phyloP scores from a whole-genome alignment of 1,140 invertebrate species.

The Tribolium madens region DNA sequence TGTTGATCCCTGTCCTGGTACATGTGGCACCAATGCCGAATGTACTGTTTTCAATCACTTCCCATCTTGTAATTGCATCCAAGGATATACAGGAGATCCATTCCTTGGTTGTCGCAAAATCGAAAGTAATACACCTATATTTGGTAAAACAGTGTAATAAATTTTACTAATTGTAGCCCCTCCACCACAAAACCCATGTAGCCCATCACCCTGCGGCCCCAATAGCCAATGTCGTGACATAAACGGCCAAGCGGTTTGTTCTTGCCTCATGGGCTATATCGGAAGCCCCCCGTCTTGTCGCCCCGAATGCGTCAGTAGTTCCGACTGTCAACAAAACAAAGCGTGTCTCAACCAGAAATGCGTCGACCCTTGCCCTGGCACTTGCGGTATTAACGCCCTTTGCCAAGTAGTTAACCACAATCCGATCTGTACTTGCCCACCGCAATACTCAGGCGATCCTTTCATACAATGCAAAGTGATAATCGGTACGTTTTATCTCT shows the following conservation, averaged over 20 bases:
- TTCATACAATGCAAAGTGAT: slow-evolving; percentile 70
- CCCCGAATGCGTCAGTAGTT: slow-evolving; percentile 77
- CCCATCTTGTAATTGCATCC: slow-evolving; percentile 78
- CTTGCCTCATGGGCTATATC: slow-evolving; percentile 77
- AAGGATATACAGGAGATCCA: slow-evolving; percentile 76
- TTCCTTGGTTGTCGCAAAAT: slow-evolving; percentile 71
- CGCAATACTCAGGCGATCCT: slow-evolving; percentile 76
- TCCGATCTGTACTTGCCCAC: slow-evolving; percentile 76
- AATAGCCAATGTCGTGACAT: slow-evolving; percentile 81
- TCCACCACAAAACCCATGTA: slow-evolving; percentile 71
- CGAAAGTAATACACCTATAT: slow-evolving; percentile 54
- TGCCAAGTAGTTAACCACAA: slow-evolving; percentile 79
- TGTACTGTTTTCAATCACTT: slow-evolving; percentile 79
- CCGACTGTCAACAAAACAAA: slow-evolving; percentile 73
- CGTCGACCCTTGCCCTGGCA: slow-evolving; percentile 76
- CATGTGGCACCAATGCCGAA: slow-evolving; percentile 78
- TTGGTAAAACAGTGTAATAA: slow-evolving; percentile 16
- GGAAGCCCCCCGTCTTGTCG: slow-evolving; percentile 79
- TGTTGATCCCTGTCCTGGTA: slow-evolving; percentile 79
- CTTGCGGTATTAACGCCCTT: slow-evolving; percentile 75
- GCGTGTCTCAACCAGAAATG: slow-evolving; percentile 77
- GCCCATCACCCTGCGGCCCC: slow-evolving; percentile 81
- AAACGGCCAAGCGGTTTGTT: slow-evolving; percentile 80
- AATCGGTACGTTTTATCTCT: slow-evolving; percentile 52
- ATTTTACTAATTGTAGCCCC: slow-evolving; percentile 47